Conservation (phyloP, 2,888 invertebrate genomes). For the Biston stratarius region DNA sequence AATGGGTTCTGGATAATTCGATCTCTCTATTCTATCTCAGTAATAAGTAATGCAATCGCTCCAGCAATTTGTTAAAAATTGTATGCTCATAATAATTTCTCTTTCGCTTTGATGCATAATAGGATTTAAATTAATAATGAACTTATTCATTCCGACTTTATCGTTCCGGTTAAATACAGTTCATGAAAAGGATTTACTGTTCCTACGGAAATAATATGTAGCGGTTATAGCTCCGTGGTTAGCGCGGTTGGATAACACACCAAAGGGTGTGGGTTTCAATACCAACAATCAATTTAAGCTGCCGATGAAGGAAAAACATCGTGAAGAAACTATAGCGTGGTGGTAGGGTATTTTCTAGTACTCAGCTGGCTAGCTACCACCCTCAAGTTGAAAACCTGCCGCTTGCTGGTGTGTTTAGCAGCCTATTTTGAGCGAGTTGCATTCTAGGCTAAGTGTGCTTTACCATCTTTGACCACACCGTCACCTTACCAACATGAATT, state of each 20-base stretch:
- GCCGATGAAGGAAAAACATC: too few relatives aligned
- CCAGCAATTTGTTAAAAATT: conserved; percentile 20
- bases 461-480: too few relatives aligned
- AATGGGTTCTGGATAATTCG: neutral
- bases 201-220: neutral
- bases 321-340: too few relatives aligned
- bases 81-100: conserved; percentile 21
- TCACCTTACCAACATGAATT: too few relatives aligned
- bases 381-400: neutral
- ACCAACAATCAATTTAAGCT: too few relatives aligned
- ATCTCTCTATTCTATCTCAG: neutral
- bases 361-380: neutral
- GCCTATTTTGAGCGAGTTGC: too few relatives aligned
- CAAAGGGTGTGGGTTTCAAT: too few relatives aligned
- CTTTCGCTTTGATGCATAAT: conserved; percentile 24
- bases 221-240: too few relatives aligned
- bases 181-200: conserved; percentile 8
- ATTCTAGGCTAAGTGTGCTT: too few relatives aligned
- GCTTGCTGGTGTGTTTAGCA: too few relatives aligned
- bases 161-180: conserved; percentile 29
- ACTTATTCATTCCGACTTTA: conserved; percentile 22
- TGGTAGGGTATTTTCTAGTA: too few relatives aligned
- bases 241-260: too few relatives aligned
- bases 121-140: conserved; percentile 38
- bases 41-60: neutral